Evolutionary conservation across 2,797 vertebrate genomes (phyloP).

Genomic region (Dipus sagitta): DNA sequence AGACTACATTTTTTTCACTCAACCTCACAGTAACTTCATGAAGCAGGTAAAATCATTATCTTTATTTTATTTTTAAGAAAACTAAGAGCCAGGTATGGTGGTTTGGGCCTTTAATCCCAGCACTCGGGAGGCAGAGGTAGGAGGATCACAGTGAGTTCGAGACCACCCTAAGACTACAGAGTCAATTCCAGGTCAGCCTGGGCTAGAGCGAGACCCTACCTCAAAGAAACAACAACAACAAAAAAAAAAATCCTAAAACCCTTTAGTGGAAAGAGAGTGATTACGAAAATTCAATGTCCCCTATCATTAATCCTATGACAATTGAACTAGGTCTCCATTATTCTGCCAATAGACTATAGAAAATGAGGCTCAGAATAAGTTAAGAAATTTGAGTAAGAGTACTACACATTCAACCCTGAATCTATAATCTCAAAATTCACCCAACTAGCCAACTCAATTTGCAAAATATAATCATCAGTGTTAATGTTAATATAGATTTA

Average conservation of each 20-base stretch:
- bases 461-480: slow-evolving; percentile 19
- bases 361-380: not conserved
- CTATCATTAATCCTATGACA: not conserved
- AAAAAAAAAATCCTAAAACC: too few species aligned
- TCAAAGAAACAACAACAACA: too few species aligned
- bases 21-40: not conserved
- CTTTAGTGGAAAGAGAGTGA: not conserved
- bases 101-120: too few species aligned
- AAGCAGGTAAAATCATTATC: not conserved
- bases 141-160: too few species aligned
- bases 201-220: too few species aligned
- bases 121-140: too few species aligned
- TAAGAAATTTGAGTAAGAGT: slow-evolving; percentile 1
- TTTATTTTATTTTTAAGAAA: not conserved
- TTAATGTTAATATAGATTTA: not conserved
- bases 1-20: not conserved
- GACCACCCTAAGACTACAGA: too few species aligned
- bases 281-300: not conserved
- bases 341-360: not conserved
- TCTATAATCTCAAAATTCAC: slow-evolving; percentile 25
- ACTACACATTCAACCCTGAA: not conserved
- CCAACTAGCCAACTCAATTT: not conserved
- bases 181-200: too few species aligned
- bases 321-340: not conserved
- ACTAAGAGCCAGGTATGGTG: not conserved